Base-by-base conservation (phyloP, 2,888 invertebrate genomes). In the Embidobia sp. region DNA sequence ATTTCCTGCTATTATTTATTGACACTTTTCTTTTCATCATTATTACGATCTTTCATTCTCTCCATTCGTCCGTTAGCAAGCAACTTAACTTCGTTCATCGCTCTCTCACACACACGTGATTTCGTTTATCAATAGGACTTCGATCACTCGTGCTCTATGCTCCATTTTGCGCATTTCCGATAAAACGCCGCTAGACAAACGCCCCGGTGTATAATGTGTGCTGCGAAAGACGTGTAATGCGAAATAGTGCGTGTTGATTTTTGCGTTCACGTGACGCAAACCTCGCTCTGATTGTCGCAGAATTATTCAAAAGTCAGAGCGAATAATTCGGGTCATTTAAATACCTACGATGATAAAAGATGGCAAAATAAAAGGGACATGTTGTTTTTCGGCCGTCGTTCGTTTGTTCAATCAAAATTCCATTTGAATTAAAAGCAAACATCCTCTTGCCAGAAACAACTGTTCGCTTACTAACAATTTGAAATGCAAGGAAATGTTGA, bases 141-240 rank as follows among this genome's bases (percentile, higher is more conserved):
- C 13, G 48, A 63, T 63, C 61, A 48, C 61, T 48, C 61, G 27
- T 40, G 46, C 22, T 37, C 59, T 10, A 44, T 35, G 61, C 46
- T 48, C 37, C 46, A 63, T 63, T 63, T 49, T 37, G 46, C 48
- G 29, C 13, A 37, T 29, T 48, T 63, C 48, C 48, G 48, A 63
- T 63, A 61, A 63, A 48, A 35, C 26, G 48, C 48, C 46, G 33
- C n/a, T 35, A 35, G 27, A 35, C 22, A 37, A 27, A 3, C 44
- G 33, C n/a, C 7, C 19, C 18, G 4, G 10, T 19, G 46, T 49
- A 48, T 40, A 63, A 63, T 49, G 18, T 27, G 26, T 19, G 33
- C 7, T 61, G 61, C 48, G 15, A 61, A 61, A 61, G 27, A 11
- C 19, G 19, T 42, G 42, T 19, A 57, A 31, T 11, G 57, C 31